Conservation (phyloP, 2,797 vertebrate species). For the Syngnathus rostellatus region DNA sequence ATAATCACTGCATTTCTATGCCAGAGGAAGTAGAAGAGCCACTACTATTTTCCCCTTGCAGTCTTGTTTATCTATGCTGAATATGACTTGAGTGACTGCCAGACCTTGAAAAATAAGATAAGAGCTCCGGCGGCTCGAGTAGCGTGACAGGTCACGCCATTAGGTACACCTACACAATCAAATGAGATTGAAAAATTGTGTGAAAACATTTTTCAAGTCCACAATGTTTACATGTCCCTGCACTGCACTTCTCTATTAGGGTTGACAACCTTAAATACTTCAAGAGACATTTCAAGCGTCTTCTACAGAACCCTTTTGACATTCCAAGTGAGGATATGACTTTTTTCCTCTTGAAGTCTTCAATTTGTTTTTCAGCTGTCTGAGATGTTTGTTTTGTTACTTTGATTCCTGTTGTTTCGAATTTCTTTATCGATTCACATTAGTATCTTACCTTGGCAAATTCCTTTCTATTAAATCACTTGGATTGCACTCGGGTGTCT, state of each 20-base stretch:
- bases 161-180: not conserved
- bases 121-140: constrained; percentile 62
- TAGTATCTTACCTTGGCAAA: no score
- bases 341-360: no score
- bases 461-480: no score
- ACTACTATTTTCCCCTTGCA: constrained; percentile 46
- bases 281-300: not conserved
- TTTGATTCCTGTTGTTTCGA: no score
- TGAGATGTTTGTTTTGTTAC: no score
- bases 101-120: constrained; percentile 77
- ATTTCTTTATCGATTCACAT: no score
- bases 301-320: not conserved
- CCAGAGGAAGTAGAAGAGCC: not conserved
- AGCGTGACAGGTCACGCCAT: constrained; percentile 46
- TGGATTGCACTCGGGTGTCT: no score
- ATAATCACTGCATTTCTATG: constrained; percentile 29
- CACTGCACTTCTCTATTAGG: not conserved
- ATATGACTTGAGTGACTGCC: constrained; percentile 68
- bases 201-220: not conserved
- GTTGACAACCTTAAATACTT: no score
- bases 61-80: constrained; percentile 73
- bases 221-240: not conserved
- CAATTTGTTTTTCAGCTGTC: no score
- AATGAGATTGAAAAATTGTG: not conserved
- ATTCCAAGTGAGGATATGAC: no score